These are phyloP conservation scores for Lamproptera curius DNA, from an alignment of 2,888 invertebrate genomes.

Conservation along the genomic window DNA sequence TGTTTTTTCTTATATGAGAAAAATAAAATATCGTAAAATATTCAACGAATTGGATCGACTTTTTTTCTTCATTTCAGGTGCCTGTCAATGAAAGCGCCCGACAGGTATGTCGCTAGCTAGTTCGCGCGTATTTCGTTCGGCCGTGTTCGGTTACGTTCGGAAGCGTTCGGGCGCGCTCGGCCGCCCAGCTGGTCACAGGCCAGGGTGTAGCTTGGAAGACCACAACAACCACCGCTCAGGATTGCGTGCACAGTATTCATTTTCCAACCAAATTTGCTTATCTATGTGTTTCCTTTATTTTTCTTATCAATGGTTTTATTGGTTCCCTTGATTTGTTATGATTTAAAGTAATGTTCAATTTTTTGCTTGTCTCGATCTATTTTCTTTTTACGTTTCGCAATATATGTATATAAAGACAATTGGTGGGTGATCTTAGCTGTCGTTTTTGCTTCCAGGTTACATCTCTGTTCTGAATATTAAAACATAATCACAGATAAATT, in stretches of 20 bases:
- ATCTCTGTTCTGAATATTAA: conserved; percentile 38
- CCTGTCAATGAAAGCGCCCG: conserved; percentile 86
- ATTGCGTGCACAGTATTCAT: conserved; percentile 64
- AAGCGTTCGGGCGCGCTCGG: conserved; percentile 63
- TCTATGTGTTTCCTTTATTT: conserved; percentile 70
- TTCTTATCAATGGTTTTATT: conserved; percentile 38
- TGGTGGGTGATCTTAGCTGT: conserved; percentile 71
- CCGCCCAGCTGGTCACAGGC: conserved; percentile 55
- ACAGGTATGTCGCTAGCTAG: conserved; percentile 81
- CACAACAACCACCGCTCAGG: conserved; percentile 74
- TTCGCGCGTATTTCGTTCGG: conserved; percentile 69
- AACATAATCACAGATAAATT: conserved; percentile 73
- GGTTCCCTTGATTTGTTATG: conserved; percentile 28
- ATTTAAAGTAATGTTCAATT: conserved; percentile 31
- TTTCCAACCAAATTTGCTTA: conserved; percentile 70
- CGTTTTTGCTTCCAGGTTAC: conserved; percentile 76
- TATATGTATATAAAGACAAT: conserved; percentile 47
- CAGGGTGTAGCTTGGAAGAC: conserved; percentile 73
- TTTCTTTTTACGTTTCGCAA: conserved; percentile 47
- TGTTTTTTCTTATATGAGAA: conserved; percentile 30
- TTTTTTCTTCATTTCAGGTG: conserved; percentile 85
- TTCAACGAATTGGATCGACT: conserved; percentile 81
- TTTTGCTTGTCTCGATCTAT: conserved; percentile 58
- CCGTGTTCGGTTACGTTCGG: conserved; percentile 69
- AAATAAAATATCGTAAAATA: conserved; percentile 71